A percentile compares a stretch with the other conserved stretches of the same genome.
These are phyloP conservation scores for Catharus ustulatus DNA, from an alignment of 2,797 vertebrate genomes.

Conservation along the genomic window DNA sequence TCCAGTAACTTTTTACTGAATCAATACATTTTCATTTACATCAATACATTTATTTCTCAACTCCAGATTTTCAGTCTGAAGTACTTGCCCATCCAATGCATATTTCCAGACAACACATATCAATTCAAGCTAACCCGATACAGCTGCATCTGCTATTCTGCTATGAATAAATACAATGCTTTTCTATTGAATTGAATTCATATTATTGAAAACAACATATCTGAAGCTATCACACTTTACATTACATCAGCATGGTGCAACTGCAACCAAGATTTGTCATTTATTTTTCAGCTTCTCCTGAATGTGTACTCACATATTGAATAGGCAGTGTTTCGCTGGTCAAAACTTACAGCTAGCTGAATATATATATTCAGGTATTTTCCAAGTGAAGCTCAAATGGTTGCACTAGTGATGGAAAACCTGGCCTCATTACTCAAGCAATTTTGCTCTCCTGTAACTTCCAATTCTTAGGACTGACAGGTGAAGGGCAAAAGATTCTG, in stretches of 20 bases:
- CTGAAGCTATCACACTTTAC: not conserved
- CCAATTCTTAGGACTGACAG: not conserved
- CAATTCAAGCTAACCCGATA: not conserved
- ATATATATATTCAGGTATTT: not conserved
- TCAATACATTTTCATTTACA: not conserved
- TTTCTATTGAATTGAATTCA: not conserved
- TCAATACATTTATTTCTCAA: not conserved
- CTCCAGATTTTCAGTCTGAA: not conserved
- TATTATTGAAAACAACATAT: not conserved
- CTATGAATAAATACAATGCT: conserved; percentile 3
- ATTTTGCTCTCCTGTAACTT: not conserved
- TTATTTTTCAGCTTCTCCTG: conserved; percentile 6
- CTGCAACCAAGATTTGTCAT: not conserved
- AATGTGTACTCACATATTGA: not conserved
- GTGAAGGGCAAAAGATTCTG: not conserved
- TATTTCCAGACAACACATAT: not conserved
- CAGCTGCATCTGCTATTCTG: not conserved
- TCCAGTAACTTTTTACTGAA: not conserved
- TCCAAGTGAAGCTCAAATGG: not conserved
- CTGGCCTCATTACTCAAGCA: not conserved
- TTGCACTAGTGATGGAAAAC: not conserved
- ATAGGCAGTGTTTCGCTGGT: not conserved
- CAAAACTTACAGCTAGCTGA: not conserved
- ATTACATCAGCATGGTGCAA: not conserved
- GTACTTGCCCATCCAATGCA: not conserved